Conservation (phyloP, 1,140 invertebrate species). For the Ganaspis sp. region DNA sequence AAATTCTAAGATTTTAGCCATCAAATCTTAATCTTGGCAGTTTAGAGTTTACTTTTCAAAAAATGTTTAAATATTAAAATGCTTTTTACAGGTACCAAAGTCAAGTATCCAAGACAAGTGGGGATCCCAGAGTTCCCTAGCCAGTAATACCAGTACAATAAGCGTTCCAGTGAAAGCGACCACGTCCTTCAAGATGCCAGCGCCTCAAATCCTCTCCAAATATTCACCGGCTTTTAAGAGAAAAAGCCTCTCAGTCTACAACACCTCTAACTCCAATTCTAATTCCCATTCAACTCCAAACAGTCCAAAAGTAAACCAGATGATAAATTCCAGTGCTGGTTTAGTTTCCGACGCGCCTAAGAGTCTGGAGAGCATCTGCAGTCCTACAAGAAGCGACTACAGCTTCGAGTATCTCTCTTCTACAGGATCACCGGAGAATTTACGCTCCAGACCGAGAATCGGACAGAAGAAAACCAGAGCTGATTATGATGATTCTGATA, state of each 20-base stretch:
- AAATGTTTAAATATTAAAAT: neutral
- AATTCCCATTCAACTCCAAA: neutral
- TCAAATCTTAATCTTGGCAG: too few species aligned
- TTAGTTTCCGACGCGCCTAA: conserved; percentile 73
- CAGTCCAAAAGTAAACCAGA: conserved; percentile 31
- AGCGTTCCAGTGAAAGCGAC: conserved; percentile 62
- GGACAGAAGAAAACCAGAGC: conserved; percentile 62
- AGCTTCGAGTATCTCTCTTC: conserved; percentile 75
- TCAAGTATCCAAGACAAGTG: conserved; percentile 69
- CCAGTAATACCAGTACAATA: conserved; percentile 65
- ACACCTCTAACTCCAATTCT: conserved; percentile 55
- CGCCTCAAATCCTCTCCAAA: conserved; percentile 80
- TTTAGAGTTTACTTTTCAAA: too few species aligned
- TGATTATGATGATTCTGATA: conserved; percentile 85
- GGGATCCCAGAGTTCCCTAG: conserved; percentile 69
- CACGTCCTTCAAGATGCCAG: conserved; percentile 69
- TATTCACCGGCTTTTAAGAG: conserved; percentile 90
- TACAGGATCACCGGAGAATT: conserved; percentile 61
- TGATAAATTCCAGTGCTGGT: conserved; percentile 49
- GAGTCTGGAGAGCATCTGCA: conserved; percentile 80
- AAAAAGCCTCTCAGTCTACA: conserved; percentile 83
- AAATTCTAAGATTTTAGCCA: too few species aligned
- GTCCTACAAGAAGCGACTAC: conserved; percentile 77
- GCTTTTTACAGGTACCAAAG: conserved; percentile 55
- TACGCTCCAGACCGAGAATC: conserved; percentile 46